Conservation (phyloP, 1,140 invertebrate species). For the Heliconius congener region DNA sequence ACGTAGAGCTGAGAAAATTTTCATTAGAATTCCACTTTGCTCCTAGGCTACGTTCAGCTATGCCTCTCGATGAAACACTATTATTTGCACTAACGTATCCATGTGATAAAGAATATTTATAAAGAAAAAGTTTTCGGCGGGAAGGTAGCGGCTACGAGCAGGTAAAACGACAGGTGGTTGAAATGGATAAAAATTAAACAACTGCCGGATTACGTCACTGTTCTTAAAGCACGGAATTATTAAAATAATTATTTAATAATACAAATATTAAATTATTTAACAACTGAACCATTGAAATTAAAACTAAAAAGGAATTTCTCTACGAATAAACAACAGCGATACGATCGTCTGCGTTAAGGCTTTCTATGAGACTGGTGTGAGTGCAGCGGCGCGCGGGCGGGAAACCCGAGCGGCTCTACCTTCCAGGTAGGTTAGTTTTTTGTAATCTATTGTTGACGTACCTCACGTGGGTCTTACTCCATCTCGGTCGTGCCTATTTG, state of each 20-base stretch:
- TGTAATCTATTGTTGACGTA: conserved; percentile 73
- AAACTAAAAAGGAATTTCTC: neutral
- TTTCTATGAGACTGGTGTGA: conserved; percentile 60
- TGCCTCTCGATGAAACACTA: conserved; percentile 23
- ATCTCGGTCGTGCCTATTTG: conserved; percentile 50
- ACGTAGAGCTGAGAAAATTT: conserved; percentile 64
- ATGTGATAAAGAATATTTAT: conserved; percentile 27
- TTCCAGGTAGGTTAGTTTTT: conserved; percentile 73
- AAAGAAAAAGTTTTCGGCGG: conserved; percentile 48
- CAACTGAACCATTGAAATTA: neutral
- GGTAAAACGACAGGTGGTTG: conserved; percentile 60
- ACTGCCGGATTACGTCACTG: conserved; percentile 50
- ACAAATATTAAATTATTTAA: neutral
- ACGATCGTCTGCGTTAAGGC: conserved; percentile 54
- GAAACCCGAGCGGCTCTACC: conserved; percentile 58
- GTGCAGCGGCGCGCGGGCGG: conserved; percentile 52
- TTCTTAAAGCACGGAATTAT: conserved; percentile 36
- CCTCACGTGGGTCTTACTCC: conserved; percentile 62
- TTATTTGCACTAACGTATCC: conserved; percentile 28
- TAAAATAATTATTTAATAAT: neutral
- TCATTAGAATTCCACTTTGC: conserved; percentile 58
- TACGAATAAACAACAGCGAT: conserved; percentile 11
- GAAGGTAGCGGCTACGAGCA: conserved; percentile 58
- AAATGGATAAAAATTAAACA: conserved; percentile 48
- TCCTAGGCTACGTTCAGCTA: conserved; percentile 45